Base-by-base conservation (phyloP, 2,797 vertebrate species). In the Trachurus trachurus region DNA sequence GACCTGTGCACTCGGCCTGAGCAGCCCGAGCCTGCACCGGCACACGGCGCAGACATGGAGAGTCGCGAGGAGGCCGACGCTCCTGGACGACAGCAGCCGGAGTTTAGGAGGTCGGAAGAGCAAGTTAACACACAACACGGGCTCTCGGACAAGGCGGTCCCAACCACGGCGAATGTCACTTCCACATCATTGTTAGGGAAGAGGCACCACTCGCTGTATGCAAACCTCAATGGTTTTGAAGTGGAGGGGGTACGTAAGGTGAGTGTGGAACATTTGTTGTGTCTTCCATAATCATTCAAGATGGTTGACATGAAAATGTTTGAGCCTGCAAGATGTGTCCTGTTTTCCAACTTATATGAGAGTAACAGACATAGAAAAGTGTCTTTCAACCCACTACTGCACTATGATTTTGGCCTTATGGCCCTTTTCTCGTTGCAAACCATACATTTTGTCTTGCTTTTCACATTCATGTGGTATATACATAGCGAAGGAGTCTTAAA, bases 151-250 rank as follows among this genome's bases (percentile, higher is more conserved):
- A 87, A 88, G 66, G 76, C 78, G 9, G 81, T 69, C 53, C 52
- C 85, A 17, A 31, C 76, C 16, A 71, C 77, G 4, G 68, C 87
- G n/a, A 78, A 76, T 40, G 66, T 89, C 65, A 85, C 87, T 6
- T 74, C 91, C 1, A 52, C 84, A 7, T 88, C 90, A 0, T 50
- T 94, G 76, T 84, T 95, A 53, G 93, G 93, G 45, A 96, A 96
- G 84, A 88, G 94, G 44, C 95, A 95, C 66, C 95, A 95, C 82
- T 96, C 94, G 0, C 92, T 94, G 17, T 95, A 94, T 9, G 92
- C 93, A 66, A 95, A 93, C 83, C 93, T 96, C 62, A 94, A 88
- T 17, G 93, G 93, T 34, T 93, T 90, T 66, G 95, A 96, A 65
- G 83, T 77, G 6, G 94, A 94, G 71, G 88, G 83, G 1, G 83